A percentile compares a stretch with the other conserved stretches of the same genome.
These are phyloP conservation scores for Leptonema lineaticorne DNA, from an alignment of 1,140 invertebrate genomes.

Conservation along the genomic window DNA sequence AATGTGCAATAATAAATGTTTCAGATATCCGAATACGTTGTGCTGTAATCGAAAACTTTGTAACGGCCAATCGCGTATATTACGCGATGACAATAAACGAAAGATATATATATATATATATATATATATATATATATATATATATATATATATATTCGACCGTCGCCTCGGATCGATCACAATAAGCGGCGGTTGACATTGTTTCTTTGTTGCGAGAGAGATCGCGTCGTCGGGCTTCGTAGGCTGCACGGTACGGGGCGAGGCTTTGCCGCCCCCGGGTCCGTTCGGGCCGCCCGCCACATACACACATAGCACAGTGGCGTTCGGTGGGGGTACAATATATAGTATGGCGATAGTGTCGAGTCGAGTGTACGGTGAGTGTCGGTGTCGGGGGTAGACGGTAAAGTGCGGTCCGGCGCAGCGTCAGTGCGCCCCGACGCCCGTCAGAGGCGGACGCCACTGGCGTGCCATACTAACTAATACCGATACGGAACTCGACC, in stretches of 20 bases:
- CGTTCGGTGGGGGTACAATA: no score
- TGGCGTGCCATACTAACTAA: not conserved
- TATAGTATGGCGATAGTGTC: no score
- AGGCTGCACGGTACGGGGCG: not conserved
- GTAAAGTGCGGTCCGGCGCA: not conserved
- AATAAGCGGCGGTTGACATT: no score
- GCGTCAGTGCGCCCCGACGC: slow-evolving; percentile 13
- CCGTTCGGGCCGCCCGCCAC: not conserved
- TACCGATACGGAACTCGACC: not conserved
- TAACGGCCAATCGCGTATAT: no score
- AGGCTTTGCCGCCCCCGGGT: not conserved
- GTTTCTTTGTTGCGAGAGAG: no score
- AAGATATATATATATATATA: not conserved
- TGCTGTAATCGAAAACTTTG: no score
- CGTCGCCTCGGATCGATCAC: not conserved
- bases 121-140: not conserved
- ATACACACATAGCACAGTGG: not conserved
- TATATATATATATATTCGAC: not conserved
- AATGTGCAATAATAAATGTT: no score
- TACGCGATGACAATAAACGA: no score
- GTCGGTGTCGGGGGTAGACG: not conserved
- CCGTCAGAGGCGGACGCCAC: slow-evolving; percentile 11
- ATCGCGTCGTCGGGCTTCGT: not conserved
- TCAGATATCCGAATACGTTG: no score
- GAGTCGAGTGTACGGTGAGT: not conserved